A percentile compares a stretch with the other conserved stretches of the same genome.
phyloP scores from a whole-genome alignment of 1,140 invertebrate genomes.

The Nomia melanderi region DNA sequence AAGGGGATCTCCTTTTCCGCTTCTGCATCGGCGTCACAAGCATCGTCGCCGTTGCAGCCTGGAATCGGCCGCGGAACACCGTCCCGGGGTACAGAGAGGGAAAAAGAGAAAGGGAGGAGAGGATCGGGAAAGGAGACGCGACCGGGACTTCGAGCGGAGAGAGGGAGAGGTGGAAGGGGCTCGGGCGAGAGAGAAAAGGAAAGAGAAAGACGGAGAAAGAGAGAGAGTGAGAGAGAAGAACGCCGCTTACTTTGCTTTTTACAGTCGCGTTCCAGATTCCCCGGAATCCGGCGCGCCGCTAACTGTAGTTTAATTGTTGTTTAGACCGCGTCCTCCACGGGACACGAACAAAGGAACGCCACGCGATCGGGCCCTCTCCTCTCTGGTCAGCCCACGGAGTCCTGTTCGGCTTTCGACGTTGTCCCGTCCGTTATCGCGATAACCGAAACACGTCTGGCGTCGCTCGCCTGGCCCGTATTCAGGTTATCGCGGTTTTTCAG shows the following conservation, averaged over 20 bases:
- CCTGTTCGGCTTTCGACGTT: neutral
- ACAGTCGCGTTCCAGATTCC: conserved; percentile 68
- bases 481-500: neutral
- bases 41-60: conserved; percentile 40
- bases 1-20: neutral
- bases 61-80: conserved; percentile 41
- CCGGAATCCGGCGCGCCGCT: conserved; percentile 64
- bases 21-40: conserved; percentile 18
- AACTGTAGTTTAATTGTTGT: conserved; percentile 70
- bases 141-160: conserved; percentile 22
- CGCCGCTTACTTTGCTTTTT: conserved; percentile 67
- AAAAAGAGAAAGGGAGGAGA: conserved; percentile 16
- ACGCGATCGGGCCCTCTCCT: conserved; percentile 5
- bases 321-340: conserved; percentile 44
- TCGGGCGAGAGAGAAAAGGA: too few relatives aligned
- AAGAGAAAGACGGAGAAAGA: too few relatives aligned
- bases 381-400: neutral
- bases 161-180: too few relatives aligned
- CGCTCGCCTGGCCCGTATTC: neutral
- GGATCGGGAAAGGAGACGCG: conserved; percentile 5
- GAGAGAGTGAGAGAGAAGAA: conserved; percentile 17
- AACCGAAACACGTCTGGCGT: neutral
- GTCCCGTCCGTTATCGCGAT: neutral
- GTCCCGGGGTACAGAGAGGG: conserved; percentile 13
- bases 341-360: neutral